Evolutionary conservation across 2,888 invertebrate species (phyloP).

Genomic region (Mycogona germanica): DNA sequence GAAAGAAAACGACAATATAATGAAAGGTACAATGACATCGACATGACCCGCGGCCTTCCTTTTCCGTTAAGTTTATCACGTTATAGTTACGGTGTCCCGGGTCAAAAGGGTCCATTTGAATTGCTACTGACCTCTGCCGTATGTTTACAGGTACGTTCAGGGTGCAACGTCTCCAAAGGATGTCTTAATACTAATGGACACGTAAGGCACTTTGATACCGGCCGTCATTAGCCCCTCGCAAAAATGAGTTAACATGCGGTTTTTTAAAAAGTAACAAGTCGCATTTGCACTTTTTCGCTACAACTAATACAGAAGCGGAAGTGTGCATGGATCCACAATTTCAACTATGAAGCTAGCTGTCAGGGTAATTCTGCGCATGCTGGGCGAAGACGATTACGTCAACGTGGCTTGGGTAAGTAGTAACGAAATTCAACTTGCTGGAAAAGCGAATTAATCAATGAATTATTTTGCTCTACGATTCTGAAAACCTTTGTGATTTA

Average conservation of each 20-base stretch:
- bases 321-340: constrained; percentile 40
- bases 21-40: too few species aligned
- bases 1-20: too few species aligned
- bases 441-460: constrained; percentile 1
- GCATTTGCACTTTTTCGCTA: not conserved
- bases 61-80: too few species aligned
- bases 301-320: constrained; percentile 34
- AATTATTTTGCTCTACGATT: too few species aligned
- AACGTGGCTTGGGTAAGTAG: constrained; percentile 36
- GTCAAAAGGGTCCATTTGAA: too few species aligned
- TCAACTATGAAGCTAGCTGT: constrained; percentile 40
- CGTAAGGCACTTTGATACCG: constrained; percentile 30
- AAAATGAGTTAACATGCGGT: not conserved
- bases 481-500: too few species aligned
- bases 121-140: too few species aligned
- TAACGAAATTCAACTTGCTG: not conserved
- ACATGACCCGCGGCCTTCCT: too few species aligned
- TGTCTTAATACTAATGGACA: constrained; percentile 40
- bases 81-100: too few species aligned
- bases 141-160: constrained; percentile 38
- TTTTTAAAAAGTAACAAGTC: not conserved
- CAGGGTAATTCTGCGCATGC: constrained; percentile 37
- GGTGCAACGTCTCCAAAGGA: constrained; percentile 40
- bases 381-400: constrained; percentile 41
- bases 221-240: not conserved